Evolutionary conservation across 1,140 invertebrate genomes (phyloP).

Genomic region (Drosophila repleta): DNA sequence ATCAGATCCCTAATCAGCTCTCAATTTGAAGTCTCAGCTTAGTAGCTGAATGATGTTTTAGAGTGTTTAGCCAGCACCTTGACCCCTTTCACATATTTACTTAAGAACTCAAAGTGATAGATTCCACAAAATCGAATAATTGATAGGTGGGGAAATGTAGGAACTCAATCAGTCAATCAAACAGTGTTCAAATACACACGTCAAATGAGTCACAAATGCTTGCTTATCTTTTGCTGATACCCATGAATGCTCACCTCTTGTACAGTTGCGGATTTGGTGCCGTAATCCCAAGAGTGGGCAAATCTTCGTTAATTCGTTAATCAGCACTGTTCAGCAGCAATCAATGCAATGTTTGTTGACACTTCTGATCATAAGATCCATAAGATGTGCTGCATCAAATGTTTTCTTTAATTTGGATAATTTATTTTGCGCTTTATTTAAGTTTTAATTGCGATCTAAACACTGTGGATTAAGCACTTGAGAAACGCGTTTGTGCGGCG

Average conservation of each 20-base stretch:
- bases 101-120: background rate
- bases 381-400: background rate
- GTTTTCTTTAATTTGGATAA: slow-evolving; percentile 1
- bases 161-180: slow-evolving; percentile 28
- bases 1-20: too few species aligned
- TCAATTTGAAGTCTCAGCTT: too few species aligned
- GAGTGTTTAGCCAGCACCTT: too few species aligned
- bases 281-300: slow-evolving; percentile 21
- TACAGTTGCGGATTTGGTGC: slow-evolving; percentile 12
- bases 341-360: background rate
- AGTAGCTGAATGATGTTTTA: too few species aligned
- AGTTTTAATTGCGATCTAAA: slow-evolving; percentile 8
- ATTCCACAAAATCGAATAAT: slow-evolving; percentile 2
- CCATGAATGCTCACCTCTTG: slow-evolving; percentile 20
- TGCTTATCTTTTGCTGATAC: slow-evolving; percentile 9
- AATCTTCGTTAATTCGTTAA: background rate
- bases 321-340: background rate
- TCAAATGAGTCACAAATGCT: slow-evolving; percentile 21
- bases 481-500: slow-evolving; percentile 19
- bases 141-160: too few species aligned
- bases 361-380: background rate
- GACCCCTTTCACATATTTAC: background rate
- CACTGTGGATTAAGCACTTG: slow-evolving; percentile 7
- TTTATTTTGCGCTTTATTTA: background rate
- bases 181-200: slow-evolving; percentile 9